These are phyloP conservation scores for Crepidodera aurea DNA, from an alignment of 2,888 invertebrate genomes.

Conservation along the genomic window DNA sequence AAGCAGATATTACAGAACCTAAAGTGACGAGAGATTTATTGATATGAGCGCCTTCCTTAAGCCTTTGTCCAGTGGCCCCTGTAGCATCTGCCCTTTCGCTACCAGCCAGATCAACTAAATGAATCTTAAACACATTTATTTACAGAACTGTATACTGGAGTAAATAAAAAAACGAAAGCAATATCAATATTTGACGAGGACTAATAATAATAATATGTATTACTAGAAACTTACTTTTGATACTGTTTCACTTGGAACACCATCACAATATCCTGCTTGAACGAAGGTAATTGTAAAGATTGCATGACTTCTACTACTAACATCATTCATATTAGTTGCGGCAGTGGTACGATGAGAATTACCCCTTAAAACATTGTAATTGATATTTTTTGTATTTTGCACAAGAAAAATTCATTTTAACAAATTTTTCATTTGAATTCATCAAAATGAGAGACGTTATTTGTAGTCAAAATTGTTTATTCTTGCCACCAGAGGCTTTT, in stretches of 20 bases:
- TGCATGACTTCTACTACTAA: slow-evolving; percentile 89
- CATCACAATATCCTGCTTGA: slow-evolving; percentile 85
- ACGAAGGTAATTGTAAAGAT: slow-evolving; percentile 91
- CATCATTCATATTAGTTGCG: slow-evolving; percentile 92
- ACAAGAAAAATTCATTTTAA: not conserved
- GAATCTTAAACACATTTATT: slow-evolving; percentile 67
- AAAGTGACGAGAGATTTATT: slow-evolving; percentile 89
- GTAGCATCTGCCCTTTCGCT: slow-evolving; percentile 90
- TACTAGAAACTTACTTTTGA: slow-evolving; percentile 70
- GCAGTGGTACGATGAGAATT: slow-evolving; percentile 87
- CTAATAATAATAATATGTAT: slow-evolving; percentile 1
- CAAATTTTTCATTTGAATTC: no score
- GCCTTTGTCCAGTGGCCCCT: slow-evolving; percentile 87
- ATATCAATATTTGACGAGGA: no score
- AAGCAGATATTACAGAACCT: slow-evolving; percentile 86
- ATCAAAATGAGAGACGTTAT: no score
- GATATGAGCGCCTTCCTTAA: slow-evolving; percentile 91
- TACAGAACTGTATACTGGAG: no score
- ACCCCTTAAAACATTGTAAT: slow-evolving; percentile 68
- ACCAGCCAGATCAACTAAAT: slow-evolving; percentile 88
- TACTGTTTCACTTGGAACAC: slow-evolving; percentile 88
- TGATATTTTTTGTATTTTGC: slow-evolving; percentile 12
- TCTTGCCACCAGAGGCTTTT: no score
- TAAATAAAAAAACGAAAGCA: not conserved
- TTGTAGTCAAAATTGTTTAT: no score